Evolutionary conservation across 2,888 invertebrate species (phyloP), one percentile per base, ranked within the genome.

Genomic region (Eucriotettix oculatus): DNA sequence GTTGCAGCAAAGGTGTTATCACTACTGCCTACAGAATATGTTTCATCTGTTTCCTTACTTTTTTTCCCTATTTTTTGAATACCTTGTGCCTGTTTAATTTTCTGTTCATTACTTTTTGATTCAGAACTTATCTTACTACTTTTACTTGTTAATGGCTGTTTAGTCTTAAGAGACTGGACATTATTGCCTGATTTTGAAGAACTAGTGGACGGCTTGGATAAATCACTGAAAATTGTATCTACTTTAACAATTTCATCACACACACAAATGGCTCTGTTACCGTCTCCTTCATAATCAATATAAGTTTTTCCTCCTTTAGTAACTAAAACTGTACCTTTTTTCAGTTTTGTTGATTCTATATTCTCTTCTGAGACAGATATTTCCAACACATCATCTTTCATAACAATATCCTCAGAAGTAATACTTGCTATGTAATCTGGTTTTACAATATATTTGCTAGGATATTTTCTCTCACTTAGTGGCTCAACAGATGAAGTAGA

Each of bases 381-480:
- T 68, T 75, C 71, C 40, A 76, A 64, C 3, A 75, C 66, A 64
- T 76, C 75, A 65, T 73, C 75, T 42, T 68, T 72, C 74, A 76
- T 75, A 14, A 70, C 67, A 54, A 76, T 75, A 66, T 74, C 72
- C 42, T 72, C 69, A 42, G 68, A 63, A 52, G 65, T 65, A 52
- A 67, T 62, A 57, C 68, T 29, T 29, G 29, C 2, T 7, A 29
- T 29, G 29, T 29, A 29, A 29, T 29, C 29, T 5, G 29, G 29
- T 29, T 29, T 29, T 29, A 29, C 29, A 29, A 29, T 5, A 29
- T 29, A 29, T 29, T 29, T 7, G 7, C 29, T 29, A 5, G 2
- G 29, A 29, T 29, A 29, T 29, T 29, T 29, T 5, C 29, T 29
- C 7, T 29, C 29, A 29, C 2, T 29, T 29, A 29, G 29, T 29